Percentiles rank a stretch among this genome's conserved stretches.
Evolutionary conservation across 2,888 invertebrate genomes (phyloP).

Genomic region (Andrena chrysosceles): DNA sequence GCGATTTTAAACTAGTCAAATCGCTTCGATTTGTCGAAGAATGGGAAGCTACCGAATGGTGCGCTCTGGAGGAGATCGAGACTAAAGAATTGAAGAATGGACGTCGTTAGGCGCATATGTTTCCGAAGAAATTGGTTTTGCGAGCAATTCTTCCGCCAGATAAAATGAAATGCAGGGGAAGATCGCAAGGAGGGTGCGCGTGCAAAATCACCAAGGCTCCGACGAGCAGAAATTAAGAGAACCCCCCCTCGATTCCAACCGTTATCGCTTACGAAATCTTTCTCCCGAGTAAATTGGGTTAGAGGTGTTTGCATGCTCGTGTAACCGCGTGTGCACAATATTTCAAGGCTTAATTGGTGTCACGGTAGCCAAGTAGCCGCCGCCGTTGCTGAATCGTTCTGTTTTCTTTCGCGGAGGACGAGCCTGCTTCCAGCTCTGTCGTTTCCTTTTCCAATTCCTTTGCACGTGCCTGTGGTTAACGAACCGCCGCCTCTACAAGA

Average conservation of each 20-base stretch:
- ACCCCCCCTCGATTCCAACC: constrained; percentile 24
- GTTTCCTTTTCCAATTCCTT: constrained; percentile 1
- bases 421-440: constrained; percentile 1
- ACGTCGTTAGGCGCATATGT: not conserved
- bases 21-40: not conserved
- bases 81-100: not conserved
- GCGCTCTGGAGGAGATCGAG: too few relatives aligned
- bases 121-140: not conserved
- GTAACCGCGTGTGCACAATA: constrained; percentile 54
- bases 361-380: constrained; percentile 39
- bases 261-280: constrained; percentile 57
- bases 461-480: constrained; percentile 3
- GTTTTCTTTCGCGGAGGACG: constrained; percentile 32
- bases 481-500: not conserved
- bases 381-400: constrained; percentile 18
- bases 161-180: not conserved
- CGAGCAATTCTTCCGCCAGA: not conserved
- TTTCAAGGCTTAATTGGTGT: constrained; percentile 60
- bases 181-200: not conserved
- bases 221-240: constrained; percentile 32
- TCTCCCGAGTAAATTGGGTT: constrained; percentile 52
- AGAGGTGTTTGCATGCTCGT: constrained; percentile 55
- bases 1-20: not conserved
- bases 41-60: not conserved
- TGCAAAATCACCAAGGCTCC: not conserved